Evolutionary conservation across 1,140 invertebrate species (phyloP).

Genomic region (Pogonomyrmex californicus): DNA sequence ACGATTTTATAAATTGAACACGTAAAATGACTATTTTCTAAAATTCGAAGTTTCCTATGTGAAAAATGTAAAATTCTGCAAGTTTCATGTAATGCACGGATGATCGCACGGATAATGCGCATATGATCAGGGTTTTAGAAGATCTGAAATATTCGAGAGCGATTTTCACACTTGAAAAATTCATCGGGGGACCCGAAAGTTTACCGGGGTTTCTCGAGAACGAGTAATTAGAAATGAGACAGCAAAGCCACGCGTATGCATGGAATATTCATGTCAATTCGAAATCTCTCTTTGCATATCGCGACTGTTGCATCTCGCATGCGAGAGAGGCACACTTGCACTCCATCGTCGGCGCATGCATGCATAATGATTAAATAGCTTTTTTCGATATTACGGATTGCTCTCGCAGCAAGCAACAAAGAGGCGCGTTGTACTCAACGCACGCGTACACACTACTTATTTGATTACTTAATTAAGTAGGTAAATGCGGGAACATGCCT

Average conservation of each 20-base stretch:
- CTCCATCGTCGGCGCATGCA: neutral
- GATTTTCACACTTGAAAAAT: neutral
- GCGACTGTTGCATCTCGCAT: conserved; percentile 18
- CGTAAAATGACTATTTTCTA: neutral
- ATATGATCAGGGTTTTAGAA: neutral
- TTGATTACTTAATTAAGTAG: conserved; percentile 25
- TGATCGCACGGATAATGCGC: neutral
- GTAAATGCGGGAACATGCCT: neutral
- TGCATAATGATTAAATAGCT: conserved; percentile 29
- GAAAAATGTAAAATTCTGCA: neutral
- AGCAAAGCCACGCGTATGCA: neutral
- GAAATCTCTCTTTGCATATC: neutral
- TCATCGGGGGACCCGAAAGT: neutral
- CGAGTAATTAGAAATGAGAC: neutral
- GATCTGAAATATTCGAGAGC: neutral
- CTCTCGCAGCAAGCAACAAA: neutral
- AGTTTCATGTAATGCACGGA: neutral
- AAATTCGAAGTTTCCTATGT: neutral
- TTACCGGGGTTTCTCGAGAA: neutral
- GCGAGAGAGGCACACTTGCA: neutral
- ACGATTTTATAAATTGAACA: conserved; percentile 12
- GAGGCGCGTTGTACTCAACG: neutral
- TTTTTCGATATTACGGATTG: neutral
- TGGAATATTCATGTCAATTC: conserved; percentile 39
- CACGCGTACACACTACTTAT: neutral